These are phyloP conservation scores for Callocephalon fimbriatum DNA, from an alignment of 2,113 vertebrate species.

Conservation along the genomic window DNA sequence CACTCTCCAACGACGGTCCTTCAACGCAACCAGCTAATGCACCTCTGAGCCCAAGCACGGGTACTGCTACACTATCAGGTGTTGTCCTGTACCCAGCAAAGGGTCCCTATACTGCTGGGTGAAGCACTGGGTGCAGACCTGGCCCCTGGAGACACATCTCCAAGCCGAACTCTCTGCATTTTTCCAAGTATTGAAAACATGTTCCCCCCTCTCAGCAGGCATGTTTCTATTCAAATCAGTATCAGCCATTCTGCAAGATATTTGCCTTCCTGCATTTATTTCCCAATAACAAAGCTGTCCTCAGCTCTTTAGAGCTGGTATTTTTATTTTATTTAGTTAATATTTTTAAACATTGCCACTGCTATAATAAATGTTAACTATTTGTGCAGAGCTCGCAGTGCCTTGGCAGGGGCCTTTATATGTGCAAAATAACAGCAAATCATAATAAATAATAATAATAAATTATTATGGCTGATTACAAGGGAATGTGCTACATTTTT, in stretches of 20 bases:
- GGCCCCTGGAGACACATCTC: neutral
- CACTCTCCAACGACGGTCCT: neutral
- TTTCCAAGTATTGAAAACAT: neutral
- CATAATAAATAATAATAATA: slow-evolving; percentile 74
- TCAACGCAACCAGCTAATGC: rapidly evolving
- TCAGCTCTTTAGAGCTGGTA: slow-evolving; percentile 52
- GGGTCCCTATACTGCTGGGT: neutral
- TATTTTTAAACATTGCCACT: slow-evolving; percentile 64
- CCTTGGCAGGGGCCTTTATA: slow-evolving; percentile 54
- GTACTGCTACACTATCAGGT: neutral
- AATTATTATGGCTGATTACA: slow-evolving; percentile 73
- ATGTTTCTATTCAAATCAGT: slow-evolving; percentile 46
- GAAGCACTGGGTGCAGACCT: neutral
- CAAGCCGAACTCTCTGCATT: neutral
- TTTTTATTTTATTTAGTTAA: slow-evolving; percentile 72
- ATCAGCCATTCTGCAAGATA: slow-evolving; percentile 47
- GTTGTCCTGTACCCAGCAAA: neutral
- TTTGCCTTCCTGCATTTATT: slow-evolving; percentile 66
- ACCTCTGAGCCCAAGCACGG: rapidly evolving
- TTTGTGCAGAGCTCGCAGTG: slow-evolving; percentile 46
- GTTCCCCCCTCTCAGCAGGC: neutral
- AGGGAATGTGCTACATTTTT: slow-evolving; percentile 68
- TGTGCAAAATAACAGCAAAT: slow-evolving; percentile 56
- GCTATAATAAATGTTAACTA: slow-evolving; percentile 64
- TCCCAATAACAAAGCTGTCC: slow-evolving; percentile 61